phyloP scores from a whole-genome alignment of 37 sponge, comb jelly and placozoan genomes.

The Spongilla lacustris region DNA sequence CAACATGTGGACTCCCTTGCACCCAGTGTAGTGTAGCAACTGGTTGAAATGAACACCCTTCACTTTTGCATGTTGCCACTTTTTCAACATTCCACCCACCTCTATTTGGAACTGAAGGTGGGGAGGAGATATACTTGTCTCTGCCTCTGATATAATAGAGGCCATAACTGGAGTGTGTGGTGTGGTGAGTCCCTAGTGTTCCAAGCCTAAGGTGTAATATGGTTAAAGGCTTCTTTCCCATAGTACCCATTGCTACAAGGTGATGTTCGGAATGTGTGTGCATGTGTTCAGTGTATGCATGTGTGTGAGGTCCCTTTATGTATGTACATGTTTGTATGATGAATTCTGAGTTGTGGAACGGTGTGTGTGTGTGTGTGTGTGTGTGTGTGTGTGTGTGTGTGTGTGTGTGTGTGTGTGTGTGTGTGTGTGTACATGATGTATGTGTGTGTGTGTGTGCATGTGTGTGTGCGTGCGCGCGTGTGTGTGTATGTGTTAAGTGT shows the following conservation, averaged over 20 bases:
- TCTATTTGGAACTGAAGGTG: too few relatives aligned
- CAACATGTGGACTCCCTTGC: too few relatives aligned
- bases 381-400: neutral
- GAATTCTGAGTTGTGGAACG: too few relatives aligned
- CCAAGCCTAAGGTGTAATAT: neutral
- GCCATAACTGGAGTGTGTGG: neutral
- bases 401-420: neutral
- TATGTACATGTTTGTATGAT: neutral
- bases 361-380: neutral
- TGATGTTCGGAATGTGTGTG: neutral
- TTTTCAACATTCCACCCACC: too few relatives aligned
- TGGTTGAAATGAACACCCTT: too few relatives aligned
- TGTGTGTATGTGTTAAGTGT: neutral
- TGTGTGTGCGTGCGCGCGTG: neutral
- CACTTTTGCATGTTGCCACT: too few relatives aligned
- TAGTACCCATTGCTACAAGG: neutral
- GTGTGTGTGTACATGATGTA: neutral
- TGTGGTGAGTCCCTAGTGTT: neutral
- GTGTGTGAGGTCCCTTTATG: neutral
- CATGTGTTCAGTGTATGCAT: neutral
- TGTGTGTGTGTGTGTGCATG: neutral
- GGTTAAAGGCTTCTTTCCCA: neutral
- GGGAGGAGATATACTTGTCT: neutral
- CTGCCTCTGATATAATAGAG: neutral
- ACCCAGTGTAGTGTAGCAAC: too few relatives aligned